Evolutionary conservation across 2,888 invertebrate species (phyloP), one percentile per base, ranked within the genome.

Genomic region (Alloscopus bannaensis): DNA sequence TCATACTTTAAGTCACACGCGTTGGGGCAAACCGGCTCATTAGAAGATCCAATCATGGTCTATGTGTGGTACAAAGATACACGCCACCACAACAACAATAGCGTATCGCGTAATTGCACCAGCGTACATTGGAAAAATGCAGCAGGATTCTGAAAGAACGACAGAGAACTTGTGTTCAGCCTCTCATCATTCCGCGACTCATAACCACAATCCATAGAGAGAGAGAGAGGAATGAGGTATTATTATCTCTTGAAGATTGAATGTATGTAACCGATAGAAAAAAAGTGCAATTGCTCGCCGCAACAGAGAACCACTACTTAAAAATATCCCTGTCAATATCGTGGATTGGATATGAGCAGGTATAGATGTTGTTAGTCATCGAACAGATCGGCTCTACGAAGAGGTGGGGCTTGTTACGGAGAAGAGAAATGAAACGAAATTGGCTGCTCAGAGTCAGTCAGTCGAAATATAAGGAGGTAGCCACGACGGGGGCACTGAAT

Each of bases 1-100:
- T 76, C 76, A 76, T 76, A 69, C 65, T 60, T 76, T 52, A 57
- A 59, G 59, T 55, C 66, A 68, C 75, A 75, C 68, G 76, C 60
- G 69, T 69, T 62, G 59, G 42, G 62, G 76, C 68, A 76, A 76
- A 76, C 69, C 69, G 69, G 69, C 76, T 76, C 76, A 76, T 76
- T 76, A 76, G 68, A 69, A 57, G 76, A 76, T 68, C 62, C 76
- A 76, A 69, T 68, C 76, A 68, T 75, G 75, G 66, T 42, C 29
- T 73, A 73, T 64, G 36, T 40, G 62, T 60, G 62, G 66, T 52
- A 66, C 40, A 18, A 6, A 22, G 20, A 6, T 20, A 52, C 3
- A 22, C 8, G 18, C 52, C 4, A 52, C 22, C 22, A 16, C 52
- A 24, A 52, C 52, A 20, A 47, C 24, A 22, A 28, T 28, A n/a